phyloP scores from a whole-genome alignment of 2,888 invertebrate species.

The Panopea generosa region DNA sequence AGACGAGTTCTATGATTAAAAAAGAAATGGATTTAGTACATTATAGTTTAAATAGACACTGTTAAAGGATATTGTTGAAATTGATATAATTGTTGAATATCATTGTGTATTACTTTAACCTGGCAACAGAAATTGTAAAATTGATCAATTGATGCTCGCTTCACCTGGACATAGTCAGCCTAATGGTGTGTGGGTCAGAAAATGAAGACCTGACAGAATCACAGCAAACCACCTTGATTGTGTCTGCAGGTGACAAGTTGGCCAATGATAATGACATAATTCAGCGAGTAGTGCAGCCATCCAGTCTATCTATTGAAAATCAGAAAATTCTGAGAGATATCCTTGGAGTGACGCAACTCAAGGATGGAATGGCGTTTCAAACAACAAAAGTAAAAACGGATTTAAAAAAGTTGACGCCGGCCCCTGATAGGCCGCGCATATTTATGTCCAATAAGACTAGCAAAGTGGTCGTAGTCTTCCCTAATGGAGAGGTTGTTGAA shows the following conservation, averaged over 20 bases:
- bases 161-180: constrained; percentile 7
- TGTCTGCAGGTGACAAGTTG: background rate
- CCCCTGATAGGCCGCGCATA: constrained; percentile 77
- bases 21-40: too few species aligned
- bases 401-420: constrained; percentile 67
- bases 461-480: constrained; percentile 81
- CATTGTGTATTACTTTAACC: too few species aligned
- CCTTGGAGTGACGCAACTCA: background rate
- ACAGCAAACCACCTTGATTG: background rate
- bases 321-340: background rate
- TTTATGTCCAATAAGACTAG: constrained; percentile 81
- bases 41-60: too few species aligned
- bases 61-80: too few species aligned
- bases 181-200: constrained; percentile 36
- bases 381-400: constrained; percentile 56
- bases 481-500: constrained; percentile 81
- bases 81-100: too few species aligned
- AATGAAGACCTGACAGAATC: constrained; percentile 19
- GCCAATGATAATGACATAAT: background rate
- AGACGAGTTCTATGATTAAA: too few species aligned
- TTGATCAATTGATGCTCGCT: too few species aligned
- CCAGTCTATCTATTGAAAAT: too few species aligned
- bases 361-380: constrained; percentile 60
- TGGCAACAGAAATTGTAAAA: too few species aligned
- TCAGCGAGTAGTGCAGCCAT: too few species aligned